Percentiles rank a stretch among this genome's conserved stretches.
Conservation (phyloP, 2,888 invertebrate species). For the Hydraecia micacea region DNA sequence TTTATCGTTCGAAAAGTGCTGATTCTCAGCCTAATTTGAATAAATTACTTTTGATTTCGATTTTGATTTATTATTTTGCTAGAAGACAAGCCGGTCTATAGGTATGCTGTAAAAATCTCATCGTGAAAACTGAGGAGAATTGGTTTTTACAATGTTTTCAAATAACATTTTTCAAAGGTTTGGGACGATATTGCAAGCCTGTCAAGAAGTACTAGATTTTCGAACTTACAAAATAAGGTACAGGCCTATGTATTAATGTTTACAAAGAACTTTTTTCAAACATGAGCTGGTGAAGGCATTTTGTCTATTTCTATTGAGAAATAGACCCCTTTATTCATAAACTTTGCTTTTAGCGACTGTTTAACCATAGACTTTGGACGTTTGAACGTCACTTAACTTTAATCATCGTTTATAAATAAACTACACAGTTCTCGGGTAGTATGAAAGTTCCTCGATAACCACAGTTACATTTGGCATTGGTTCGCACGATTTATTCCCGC, state of each 20-base stretch:
- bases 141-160: too few species aligned
- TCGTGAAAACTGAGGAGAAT: neutral
- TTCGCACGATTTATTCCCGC: constrained; percentile 58
- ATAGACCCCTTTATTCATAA: too few species aligned
- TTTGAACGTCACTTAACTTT: neutral
- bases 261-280: too few species aligned
- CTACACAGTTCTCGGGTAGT: neutral
- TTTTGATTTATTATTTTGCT: neutral
- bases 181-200: too few species aligned
- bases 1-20: too few species aligned
- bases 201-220: neutral
- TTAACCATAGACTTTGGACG: neutral
- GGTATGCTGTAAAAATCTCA: neutral
- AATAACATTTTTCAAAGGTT: too few species aligned
- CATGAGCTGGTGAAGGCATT: too few species aligned
- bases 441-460: constrained; percentile 15
- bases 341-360: too few species aligned
- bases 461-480: constrained; percentile 36
- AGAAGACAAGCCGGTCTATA: neutral
- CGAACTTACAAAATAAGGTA: neutral
- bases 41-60: too few species aligned
- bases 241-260: too few species aligned
- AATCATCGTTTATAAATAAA: neutral
- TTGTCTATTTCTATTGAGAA: too few species aligned
- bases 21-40: too few species aligned